These are phyloP conservation scores for Ormyrus nitidulus DNA, from an alignment of 2,888 invertebrate species.

Conservation along the genomic window DNA sequence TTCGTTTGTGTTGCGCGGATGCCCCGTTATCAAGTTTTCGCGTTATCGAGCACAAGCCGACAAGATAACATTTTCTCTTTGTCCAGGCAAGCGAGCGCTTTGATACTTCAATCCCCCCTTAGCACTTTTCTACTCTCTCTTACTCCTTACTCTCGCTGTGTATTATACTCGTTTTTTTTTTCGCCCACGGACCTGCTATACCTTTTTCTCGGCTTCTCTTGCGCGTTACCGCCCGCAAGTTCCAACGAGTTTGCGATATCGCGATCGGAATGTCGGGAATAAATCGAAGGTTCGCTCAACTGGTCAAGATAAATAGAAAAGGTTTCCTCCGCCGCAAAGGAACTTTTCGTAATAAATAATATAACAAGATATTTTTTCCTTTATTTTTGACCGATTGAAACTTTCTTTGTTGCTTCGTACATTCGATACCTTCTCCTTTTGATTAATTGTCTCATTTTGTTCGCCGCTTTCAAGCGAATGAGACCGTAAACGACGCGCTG, in stretches of 20 bases:
- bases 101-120: constrained; percentile 35
- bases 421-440: not conserved
- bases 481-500: not conserved
- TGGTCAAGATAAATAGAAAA: constrained; percentile 43
- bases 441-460: not conserved
- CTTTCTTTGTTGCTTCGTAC: not conserved
- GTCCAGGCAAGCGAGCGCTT: constrained; percentile 47
- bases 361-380: constrained; percentile 14
- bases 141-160: constrained; percentile 38
- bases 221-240: constrained; percentile 9
- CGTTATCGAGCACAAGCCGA: constrained; percentile 42
- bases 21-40: constrained; percentile 50
- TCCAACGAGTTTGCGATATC: constrained; percentile 47
- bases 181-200: not conserved
- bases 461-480: not conserved
- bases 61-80: constrained; percentile 57
- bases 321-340: constrained; percentile 7
- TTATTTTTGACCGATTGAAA: not conserved
- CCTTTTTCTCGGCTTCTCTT: constrained; percentile 18
- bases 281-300: constrained; percentile 50
- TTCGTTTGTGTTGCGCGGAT: constrained; percentile 31
- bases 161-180: constrained; percentile 24
- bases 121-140: constrained; percentile 31
- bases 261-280: constrained; percentile 49
- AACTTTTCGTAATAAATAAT: constrained; percentile 37